Percentiles rank a stretch among this genome's conserved stretches.
Conservation (phyloP, 2,797 vertebrate species). For the Trachurus trachurus region DNA sequence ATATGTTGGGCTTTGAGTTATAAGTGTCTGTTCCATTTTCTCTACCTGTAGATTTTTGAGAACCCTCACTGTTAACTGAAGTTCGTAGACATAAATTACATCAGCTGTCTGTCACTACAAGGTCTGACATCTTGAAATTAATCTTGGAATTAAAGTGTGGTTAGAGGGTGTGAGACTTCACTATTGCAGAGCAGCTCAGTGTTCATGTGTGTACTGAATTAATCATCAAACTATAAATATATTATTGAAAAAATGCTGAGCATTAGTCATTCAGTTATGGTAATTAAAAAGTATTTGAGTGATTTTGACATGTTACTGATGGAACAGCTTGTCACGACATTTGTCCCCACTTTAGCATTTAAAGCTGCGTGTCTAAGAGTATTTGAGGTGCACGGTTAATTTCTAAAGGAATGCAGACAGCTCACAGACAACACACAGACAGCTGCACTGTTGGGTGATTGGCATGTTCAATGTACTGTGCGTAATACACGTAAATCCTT, state of each 20-base stretch:
- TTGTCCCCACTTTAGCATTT: slow-evolving; percentile 71
- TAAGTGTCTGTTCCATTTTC: not conserved
- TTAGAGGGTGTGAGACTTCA: slow-evolving; percentile 23
- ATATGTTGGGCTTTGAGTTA: not conserved
- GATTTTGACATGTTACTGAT: slow-evolving; percentile 66
- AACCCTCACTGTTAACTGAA: not conserved
- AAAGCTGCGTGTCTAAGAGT: slow-evolving; percentile 67
- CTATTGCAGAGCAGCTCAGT: slow-evolving; percentile 31
- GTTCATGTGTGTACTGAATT: slow-evolving; percentile 38
- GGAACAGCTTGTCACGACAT: slow-evolving; percentile 73
- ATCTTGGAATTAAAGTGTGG: slow-evolving; percentile 38
- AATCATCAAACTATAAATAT: slow-evolving; percentile 45
- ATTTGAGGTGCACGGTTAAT: slow-evolving; percentile 73
- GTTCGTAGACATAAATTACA: slow-evolving; percentile 22
- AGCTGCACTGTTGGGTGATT: slow-evolving; percentile 79
- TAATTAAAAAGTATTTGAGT: slow-evolving; percentile 70
- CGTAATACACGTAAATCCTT: slow-evolving; percentile 80
- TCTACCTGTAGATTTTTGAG: slow-evolving; percentile 23
- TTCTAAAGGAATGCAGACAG: slow-evolving; percentile 83
- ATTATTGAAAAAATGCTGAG: slow-evolving; percentile 37
- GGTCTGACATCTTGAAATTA: slow-evolving; percentile 52
- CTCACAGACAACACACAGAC: slow-evolving; percentile 77
- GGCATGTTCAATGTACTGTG: slow-evolving; percentile 82
- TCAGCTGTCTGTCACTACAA: slow-evolving; percentile 27
- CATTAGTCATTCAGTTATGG: slow-evolving; percentile 67